Evolutionary conservation across 1,140 invertebrate genomes (phyloP).

Genomic region (Micrasema longulum): DNA sequence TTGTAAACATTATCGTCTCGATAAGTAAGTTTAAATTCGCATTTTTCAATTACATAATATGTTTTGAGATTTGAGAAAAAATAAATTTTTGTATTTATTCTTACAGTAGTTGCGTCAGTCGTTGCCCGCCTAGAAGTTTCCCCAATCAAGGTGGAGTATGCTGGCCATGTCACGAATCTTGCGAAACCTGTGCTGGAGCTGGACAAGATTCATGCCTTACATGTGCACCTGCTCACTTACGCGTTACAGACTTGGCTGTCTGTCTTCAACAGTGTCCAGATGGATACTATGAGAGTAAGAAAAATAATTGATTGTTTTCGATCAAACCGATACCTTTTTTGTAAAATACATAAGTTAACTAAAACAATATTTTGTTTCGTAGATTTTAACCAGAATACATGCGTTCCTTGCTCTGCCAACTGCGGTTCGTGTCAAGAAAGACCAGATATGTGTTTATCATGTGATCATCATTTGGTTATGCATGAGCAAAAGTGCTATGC

Average conservation of each 20-base stretch:
- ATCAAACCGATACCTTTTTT: no score
- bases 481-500: constrained; percentile 84
- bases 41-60: no score
- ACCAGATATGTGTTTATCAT: constrained; percentile 84
- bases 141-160: constrained; percentile 82
- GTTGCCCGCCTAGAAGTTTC: constrained; percentile 84
- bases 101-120: constrained; percentile 80
- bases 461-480: constrained; percentile 85
- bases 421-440: constrained; percentile 85
- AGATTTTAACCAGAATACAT: constrained; percentile 80
- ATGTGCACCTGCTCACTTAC: constrained; percentile 82
- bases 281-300: constrained; percentile 85
- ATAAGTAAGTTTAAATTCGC: constrained; percentile 73
- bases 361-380: no score
- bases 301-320: no score
- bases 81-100: constrained; percentile 5
- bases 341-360: no score
- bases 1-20: constrained; percentile 82
- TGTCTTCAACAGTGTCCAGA: constrained; percentile 87
- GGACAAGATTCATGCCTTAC: constrained; percentile 86
- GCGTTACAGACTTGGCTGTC: constrained; percentile 83
- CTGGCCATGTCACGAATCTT: constrained; percentile 86
- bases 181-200: constrained; percentile 84
- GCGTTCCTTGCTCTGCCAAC: constrained; percentile 79
- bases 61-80: no score